Conservation (phyloP, 1,140 invertebrate genomes). For the Nixonia krombeini region DNA sequence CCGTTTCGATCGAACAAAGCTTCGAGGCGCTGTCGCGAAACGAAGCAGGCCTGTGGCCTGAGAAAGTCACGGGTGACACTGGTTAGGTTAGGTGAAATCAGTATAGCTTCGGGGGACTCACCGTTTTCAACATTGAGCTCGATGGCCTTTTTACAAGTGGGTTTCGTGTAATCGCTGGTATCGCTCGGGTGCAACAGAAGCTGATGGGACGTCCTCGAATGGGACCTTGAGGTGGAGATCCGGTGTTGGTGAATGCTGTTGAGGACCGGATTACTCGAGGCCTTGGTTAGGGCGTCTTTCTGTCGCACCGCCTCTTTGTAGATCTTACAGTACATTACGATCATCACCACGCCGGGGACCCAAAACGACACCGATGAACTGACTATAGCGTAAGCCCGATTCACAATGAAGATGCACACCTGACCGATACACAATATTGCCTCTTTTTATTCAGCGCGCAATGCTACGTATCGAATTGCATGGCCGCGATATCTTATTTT, state of each 20-base stretch:
- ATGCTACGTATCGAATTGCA: too few species aligned
- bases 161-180: constrained; percentile 67
- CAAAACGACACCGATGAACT: constrained; percentile 95
- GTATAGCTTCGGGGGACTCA: too few species aligned
- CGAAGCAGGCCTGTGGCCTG: too few species aligned
- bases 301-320: constrained; percentile 92
- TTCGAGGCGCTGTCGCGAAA: too few species aligned
- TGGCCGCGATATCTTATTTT: too few species aligned
- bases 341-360: constrained; percentile 95
- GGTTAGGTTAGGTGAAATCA: too few species aligned
- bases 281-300: constrained; percentile 84
- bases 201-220: constrained; percentile 74
- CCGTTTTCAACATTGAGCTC: constrained; percentile 65
- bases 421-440: constrained; percentile 36
- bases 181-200: constrained; percentile 79
- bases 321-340: constrained; percentile 91
- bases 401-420: constrained; percentile 90
- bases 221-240: constrained; percentile 58
- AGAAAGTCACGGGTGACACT: too few species aligned
- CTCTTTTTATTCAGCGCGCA: constrained; percentile 6
- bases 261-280: constrained; percentile 84
- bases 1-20: too few species aligned
- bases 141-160: constrained; percentile 57
- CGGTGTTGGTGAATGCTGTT: constrained; percentile 86
- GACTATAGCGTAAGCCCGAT: constrained; percentile 89